Conservation (phyloP, 2,797 vertebrate genomes). For the Sebastiscus tertius region DNA sequence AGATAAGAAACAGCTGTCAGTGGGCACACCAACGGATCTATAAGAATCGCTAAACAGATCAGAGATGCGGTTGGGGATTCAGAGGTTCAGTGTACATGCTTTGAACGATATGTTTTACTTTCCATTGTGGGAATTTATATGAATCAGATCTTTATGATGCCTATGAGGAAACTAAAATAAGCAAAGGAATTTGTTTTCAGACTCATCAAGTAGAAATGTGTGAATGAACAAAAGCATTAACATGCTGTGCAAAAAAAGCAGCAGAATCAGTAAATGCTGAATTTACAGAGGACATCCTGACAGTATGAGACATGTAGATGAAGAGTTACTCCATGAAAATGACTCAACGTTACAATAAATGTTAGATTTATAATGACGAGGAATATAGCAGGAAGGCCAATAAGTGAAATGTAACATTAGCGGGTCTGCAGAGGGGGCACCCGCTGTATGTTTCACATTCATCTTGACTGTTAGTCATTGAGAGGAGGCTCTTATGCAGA, state of each 20-base stretch:
- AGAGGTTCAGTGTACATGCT: background rate
- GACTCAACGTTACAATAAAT: background rate
- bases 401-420: background rate
- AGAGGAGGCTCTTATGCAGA: constrained; percentile 36
- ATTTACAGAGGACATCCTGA: background rate
- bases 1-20: background rate
- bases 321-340: background rate
- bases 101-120: background rate
- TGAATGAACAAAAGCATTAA: background rate
- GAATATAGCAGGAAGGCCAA: background rate
- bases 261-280: background rate
- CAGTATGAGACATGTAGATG: background rate
- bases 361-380: background rate
- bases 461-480: constrained; percentile 34
- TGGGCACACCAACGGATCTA: background rate
- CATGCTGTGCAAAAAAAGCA: background rate
- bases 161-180: background rate
- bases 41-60: background rate
- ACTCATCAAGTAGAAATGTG: background rate
- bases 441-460: constrained; percentile 6
- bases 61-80: too few species aligned
- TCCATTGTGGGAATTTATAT: background rate
- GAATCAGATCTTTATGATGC: background rate
- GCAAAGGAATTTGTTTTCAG: background rate
- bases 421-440: background rate